These are phyloP conservation scores for Acleris cristana DNA, from an alignment of 2,888 invertebrate species.

Conservation along the genomic window DNA sequence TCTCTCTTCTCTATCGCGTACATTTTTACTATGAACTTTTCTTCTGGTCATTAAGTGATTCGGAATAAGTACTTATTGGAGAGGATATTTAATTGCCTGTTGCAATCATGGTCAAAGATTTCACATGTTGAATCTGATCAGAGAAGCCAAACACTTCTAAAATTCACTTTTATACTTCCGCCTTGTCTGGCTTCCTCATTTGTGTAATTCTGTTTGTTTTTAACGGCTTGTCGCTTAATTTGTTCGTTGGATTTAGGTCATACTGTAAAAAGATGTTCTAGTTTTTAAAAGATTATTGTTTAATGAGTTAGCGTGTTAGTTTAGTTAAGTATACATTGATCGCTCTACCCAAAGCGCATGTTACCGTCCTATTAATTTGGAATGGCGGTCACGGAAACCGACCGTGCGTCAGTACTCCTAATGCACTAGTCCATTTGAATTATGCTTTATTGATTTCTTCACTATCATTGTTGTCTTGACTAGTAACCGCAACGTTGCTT, in stretches of 20 bases:
- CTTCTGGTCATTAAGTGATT: too few species aligned
- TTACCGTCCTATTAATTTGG: conserved; percentile 25
- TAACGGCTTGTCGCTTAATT: conserved; percentile 2
- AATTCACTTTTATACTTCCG: conserved; percentile 8
- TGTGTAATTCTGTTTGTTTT: background rate
- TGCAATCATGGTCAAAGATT: too few species aligned
- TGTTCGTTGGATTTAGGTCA: background rate
- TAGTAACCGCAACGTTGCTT: background rate
- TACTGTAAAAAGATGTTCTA: background rate
- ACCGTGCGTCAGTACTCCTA: conserved; percentile 43
- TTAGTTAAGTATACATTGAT: background rate
- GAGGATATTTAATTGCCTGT: too few species aligned
- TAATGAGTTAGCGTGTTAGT: background rate
- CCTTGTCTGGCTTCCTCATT: background rate
- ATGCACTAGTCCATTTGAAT: conserved; percentile 36
- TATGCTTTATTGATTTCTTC: conserved; percentile 24
- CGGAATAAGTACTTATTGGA: too few species aligned
- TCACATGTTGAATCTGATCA: background rate
- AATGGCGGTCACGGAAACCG: conserved; percentile 30
- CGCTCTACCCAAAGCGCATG: background rate
- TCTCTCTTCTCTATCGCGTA: too few species aligned
- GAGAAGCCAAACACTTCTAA: conserved; percentile 16
- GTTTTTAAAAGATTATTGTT: background rate
- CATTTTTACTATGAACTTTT: too few species aligned
- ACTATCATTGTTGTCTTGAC: conserved; percentile 27